Evolutionary conservation across 2,113 vertebrate genomes (phyloP), one percentile per base, ranked within the genome.

Genomic region (Vanacampus margaritifer): DNA sequence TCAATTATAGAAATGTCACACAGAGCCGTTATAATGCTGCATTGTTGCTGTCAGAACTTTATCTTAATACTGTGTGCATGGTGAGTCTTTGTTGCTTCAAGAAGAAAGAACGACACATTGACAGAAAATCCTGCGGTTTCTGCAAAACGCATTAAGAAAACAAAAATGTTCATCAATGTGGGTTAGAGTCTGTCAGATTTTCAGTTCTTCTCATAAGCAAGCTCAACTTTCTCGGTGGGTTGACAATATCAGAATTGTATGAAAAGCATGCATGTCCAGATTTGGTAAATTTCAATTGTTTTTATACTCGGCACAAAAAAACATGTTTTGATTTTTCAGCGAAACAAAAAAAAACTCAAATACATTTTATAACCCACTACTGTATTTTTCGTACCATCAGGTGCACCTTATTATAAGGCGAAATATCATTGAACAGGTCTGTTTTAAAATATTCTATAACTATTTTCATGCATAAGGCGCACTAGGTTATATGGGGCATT

Each of bases 141-240:
- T 43, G 83, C 84, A 79, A 81, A 78, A 74, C 76, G 80, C 75
- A 81, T 26, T 24, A 24, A 13, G 11, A 54, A 13, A 6, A 59
- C 3, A 35, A 56, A 16, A 90, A 84, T 91, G 89, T 91, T 89
- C 85, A 90, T 87, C 89, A 89, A 70, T 85, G 78, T 23, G 19
- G 48, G 26, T 56, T 28, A 7, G 28, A 11, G 2, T 51, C 9
- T 48, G 46, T 23, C n/a, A 23, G 2, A 46, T 46, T 46, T 46
- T 46, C 5, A 5, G 4, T 45, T 45, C 6, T 51, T 51, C 3
- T 23, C 17, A 48, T 48, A 14, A 43, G 5, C 14, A 43, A 39
- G 37, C 5, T 39, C 37, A 43, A n/a, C 46, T 12, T 48, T 43
- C 41, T 43, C 37, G 7, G 10, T 39, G 37, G 4, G 5, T 14